These are phyloP conservation scores for Percopsis transmontana DNA, from an alignment of 2,113 vertebrate species.

Conservation along the genomic window DNA sequence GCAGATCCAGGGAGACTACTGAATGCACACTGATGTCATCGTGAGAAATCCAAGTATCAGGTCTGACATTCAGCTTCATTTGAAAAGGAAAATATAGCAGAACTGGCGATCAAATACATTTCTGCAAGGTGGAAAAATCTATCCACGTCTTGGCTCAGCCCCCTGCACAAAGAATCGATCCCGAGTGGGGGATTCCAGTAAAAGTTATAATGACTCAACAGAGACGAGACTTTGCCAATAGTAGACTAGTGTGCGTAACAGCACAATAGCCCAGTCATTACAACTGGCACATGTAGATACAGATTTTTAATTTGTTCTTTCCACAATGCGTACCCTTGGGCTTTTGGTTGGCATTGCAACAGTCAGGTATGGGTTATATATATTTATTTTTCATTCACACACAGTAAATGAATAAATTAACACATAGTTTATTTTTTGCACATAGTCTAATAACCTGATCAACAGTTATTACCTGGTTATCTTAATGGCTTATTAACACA, in stretches of 20 bases:
- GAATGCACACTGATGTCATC: no score
- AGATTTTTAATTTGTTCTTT: constrained; percentile 25
- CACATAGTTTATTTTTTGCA: neutral
- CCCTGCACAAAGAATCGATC: constrained; percentile 22
- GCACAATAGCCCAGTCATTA: constrained; percentile 27
- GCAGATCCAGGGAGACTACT: no score
- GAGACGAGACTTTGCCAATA: constrained; percentile 6
- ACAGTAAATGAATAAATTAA: neutral
- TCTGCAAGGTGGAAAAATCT: constrained; percentile 34
- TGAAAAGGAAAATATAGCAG: neutral
- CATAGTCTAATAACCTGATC: no score
- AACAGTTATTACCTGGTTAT: neutral
- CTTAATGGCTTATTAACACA: no score
- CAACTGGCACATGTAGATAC: constrained; percentile 16
- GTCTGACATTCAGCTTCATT: neutral
- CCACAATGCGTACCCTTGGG: constrained; percentile 4
- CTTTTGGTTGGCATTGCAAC: neutral
- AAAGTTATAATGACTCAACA: constrained; percentile 29
- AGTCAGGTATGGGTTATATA: neutral
- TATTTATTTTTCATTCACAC: no score
- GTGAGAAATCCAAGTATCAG: no score
- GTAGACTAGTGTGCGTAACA: constrained; percentile 1
- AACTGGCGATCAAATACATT: neutral
- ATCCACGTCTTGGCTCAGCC: constrained; percentile 24
- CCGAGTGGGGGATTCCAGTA: constrained; percentile 13